Conservation (phyloP, 92 coral and sea anemone species). For the Porites lobata region DNA sequence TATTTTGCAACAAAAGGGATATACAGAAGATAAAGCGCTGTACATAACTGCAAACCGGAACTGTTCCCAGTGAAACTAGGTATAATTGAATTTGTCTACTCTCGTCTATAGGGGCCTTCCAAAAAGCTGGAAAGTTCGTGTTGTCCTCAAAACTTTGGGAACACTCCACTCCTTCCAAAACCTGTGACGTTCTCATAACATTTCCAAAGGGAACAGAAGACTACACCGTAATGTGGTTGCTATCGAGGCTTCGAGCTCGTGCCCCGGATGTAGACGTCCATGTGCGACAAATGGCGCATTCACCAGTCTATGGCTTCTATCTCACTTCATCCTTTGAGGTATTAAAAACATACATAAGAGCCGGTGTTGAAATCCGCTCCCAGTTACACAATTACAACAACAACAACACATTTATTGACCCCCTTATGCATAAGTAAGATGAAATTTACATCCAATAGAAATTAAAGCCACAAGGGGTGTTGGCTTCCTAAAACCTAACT, state of each 20-base stretch:
- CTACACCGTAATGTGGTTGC: slow-evolving; percentile 98
- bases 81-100: background rate
- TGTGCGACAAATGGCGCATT: slow-evolving; percentile 97
- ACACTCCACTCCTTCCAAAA: slow-evolving; percentile 93
- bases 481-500: too few species aligned
- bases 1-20: background rate
- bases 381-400: too few species aligned
- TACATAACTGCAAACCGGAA: background rate
- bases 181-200: slow-evolving; percentile 93
- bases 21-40: background rate
- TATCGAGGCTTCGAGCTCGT: slow-evolving; percentile 96
- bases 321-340: slow-evolving; percentile 87
- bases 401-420: too few species aligned
- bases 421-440: too few species aligned
- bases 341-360: background rate
- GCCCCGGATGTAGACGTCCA: slow-evolving; percentile 96
- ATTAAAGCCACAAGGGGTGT: too few species aligned
- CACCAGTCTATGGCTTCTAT: slow-evolving; percentile 96
- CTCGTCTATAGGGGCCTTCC: slow-evolving; percentile 63
- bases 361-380: too few species aligned
- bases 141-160: slow-evolving; percentile 98
- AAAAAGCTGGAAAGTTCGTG: slow-evolving; percentile 94
- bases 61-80: too few species aligned
- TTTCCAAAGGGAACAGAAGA: slow-evolving; percentile 99
- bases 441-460: too few species aligned